Base-by-base conservation (phyloP, 2,888 invertebrate genomes). In the Metalampra italica region DNA sequence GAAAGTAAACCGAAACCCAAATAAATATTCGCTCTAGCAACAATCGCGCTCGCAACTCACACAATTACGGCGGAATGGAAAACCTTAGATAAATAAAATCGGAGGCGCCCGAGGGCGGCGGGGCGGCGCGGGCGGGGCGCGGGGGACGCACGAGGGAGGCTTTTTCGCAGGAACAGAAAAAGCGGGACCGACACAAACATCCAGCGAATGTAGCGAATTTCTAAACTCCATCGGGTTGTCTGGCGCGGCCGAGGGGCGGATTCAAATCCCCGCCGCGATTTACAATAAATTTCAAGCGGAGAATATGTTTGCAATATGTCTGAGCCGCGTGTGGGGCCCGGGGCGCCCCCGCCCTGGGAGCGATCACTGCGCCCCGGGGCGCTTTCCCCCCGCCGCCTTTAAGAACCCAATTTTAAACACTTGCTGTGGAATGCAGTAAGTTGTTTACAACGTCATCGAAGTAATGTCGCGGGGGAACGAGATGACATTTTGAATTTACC, bases 1-100 rank as follows among this genome's bases (percentile, higher is more conserved):
- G 80, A 82, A 78, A 80, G 77, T 75, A 79, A 81, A 85, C 82
- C 70, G 68, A 72, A 74, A 75, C 81, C 80, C 84, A 78, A 86
- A 88, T 87, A 87, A 88, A 88, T 86, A 88, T 88, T 87, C 86
- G 83, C 80, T 86, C 78, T 82, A 80, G 84, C 81, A 77, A 87
- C 85, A 82, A 83, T 83, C 78, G 82, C 73, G 72, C 78, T 79
- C 81, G 75, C 78, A 82, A 82, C 84, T 84, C 82, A 82, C 84
- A 82, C 86, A 86, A 85, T 85, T 86, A 87, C 88, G 73, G 60
- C 68, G 75, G 70, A 82, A 87, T 86, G 84, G 86, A 88, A 87
- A 87, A 86, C 85, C 80, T 83, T 85, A 81, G 79, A 82, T 84
- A 87, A 88, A 88, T 83, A 87, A 82, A 86, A 83, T 83, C 78